phyloP scores from a whole-genome alignment of 2,888 invertebrate genomes.

The Drosophila niveifrons region DNA sequence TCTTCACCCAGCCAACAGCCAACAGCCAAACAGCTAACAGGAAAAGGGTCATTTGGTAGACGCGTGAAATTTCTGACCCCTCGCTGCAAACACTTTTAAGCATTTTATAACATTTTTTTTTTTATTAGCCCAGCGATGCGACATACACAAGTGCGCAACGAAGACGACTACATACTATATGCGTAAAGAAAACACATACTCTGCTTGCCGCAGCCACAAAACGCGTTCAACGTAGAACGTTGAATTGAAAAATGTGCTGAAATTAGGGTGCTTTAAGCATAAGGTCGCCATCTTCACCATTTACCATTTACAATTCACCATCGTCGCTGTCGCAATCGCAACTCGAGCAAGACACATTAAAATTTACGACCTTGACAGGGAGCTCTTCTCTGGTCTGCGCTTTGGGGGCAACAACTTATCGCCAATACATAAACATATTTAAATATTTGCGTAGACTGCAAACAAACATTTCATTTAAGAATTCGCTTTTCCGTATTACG shows the following conservation, averaged over 20 bases:
- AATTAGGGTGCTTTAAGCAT: slow-evolving; percentile 50
- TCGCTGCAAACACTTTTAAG: slow-evolving; percentile 38
- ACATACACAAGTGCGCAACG: slow-evolving; percentile 6
- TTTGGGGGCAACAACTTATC: slow-evolving; percentile 65
- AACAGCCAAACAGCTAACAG: slow-evolving; percentile 41
- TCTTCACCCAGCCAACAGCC: slow-evolving; percentile 41
- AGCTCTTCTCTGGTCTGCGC: slow-evolving; percentile 41
- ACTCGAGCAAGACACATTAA: slow-evolving; percentile 52
- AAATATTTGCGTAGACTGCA: slow-evolving; percentile 29
- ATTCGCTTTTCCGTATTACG: background rate
- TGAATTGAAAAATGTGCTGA: slow-evolving; percentile 71
- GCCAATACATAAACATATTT: slow-evolving; percentile 52
- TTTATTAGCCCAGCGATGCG: slow-evolving; percentile 50
- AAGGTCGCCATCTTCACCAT: slow-evolving; percentile 19
- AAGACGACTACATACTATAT: background rate
- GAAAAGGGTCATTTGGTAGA: slow-evolving; percentile 79
- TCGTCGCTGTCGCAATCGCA: slow-evolving; percentile 1
- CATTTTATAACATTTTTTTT: slow-evolving; percentile 47
- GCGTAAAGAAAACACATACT: background rate
- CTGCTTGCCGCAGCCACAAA: slow-evolving; percentile 49
- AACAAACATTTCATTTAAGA: background rate
- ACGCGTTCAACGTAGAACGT: slow-evolving; percentile 12
- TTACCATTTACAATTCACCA: background rate
- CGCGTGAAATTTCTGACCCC: slow-evolving; percentile 74
- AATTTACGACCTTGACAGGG: slow-evolving; percentile 62